Evolutionary conservation across 2,888 invertebrate species (phyloP), one percentile per base, ranked within the genome.

Genomic region (Lapara coniferarum): DNA sequence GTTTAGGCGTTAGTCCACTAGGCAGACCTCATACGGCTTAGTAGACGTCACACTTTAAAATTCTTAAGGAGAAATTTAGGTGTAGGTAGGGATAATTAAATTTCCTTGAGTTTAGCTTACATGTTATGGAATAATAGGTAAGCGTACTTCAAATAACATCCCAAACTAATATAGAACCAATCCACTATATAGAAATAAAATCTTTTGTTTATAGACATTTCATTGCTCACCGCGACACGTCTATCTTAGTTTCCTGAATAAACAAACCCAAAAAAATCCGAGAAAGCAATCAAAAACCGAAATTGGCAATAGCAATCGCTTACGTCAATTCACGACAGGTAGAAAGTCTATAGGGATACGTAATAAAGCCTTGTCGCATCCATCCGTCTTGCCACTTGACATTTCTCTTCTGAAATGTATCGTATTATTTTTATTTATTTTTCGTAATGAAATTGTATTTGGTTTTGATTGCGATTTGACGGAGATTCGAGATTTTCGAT

Each of bases 371-470:
- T 44, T 14, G 66, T 58, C 53, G 30, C 51, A 63, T 69, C 76
- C 59, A 78, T 78, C 70, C 68, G 66, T 78, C 77, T 77, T 76
- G 16, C 66, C 30, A 57, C 73, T 75, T 74, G 78, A 78, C 78
- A 74, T 75, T 74, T 82, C 78, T 77, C 81, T 84, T 77, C 74
- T 72, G 68, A 63, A 76, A 71, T 71, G 78, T 75, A 81, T 80
- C 78, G 74, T 73, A 69, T 78, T 74, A 73, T 73, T 72, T 68
- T 51, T 68, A 52, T 55, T 70, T 69, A 68, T 73, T 71, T 72
- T 70, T 66, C 67, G 63, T 68, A 69, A 74, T 63, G 72, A 75
- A 75, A 77, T 79, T 77, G 78, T 82, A 76, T 72, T 71, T 63
- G 19, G 49, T 37, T 63, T 19, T 46, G 46, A 63, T 63, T 10